Evolutionary conservation across 2,888 invertebrate species (phyloP), one percentile per base, ranked within the genome.

Genomic region (Folsomia candida): DNA sequence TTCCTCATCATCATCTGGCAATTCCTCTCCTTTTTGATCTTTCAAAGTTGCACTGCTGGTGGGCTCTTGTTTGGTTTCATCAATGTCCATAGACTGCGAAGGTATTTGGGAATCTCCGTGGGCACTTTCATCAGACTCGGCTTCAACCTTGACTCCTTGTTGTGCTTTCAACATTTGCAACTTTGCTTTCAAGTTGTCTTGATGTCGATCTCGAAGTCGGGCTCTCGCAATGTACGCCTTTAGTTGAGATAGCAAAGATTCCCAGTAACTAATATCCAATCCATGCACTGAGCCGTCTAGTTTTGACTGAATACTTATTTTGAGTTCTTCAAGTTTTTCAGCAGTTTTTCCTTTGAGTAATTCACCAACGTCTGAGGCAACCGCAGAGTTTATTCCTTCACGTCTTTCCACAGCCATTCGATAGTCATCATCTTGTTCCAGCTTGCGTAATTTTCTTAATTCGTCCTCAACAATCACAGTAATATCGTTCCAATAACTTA

Each of bases 181-280:
- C 85, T 97, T 97, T 81, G 90, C 89, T 66, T 90, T 87, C 76
- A 98, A 85, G 84, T 93, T 93, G 77, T 90, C 90, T 84, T 96
- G 93, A 85, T 99, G 98, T 0, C 93, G 87, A 84, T 98, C 97
- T 68, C 94, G 86, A 14, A 99, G 87, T 37, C 97, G 87, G 0
- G 96, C 94, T 80, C 95, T 88, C 0, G 97, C 93, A 90, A 94
- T 94, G 83, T 96, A 94, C 4, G 96, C 97, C 86, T 94, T 95
- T 11, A 99, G 86, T 83, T 97, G 95, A n/a, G 93, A 93, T 47
- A 97, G 86, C 76, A 99, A 85, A 62, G 94, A 93, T 85, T 99
- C 98, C 98, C 98, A 99, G 84, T 97, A 99, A 60, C 94, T 94
- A 75, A 97, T 91, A 85, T 98, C 98, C 60, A 97, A 90, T 20